These are phyloP conservation scores for Orchesellides sinensis DNA, from an alignment of 2,888 invertebrate genomes.

Conservation along the genomic window DNA sequence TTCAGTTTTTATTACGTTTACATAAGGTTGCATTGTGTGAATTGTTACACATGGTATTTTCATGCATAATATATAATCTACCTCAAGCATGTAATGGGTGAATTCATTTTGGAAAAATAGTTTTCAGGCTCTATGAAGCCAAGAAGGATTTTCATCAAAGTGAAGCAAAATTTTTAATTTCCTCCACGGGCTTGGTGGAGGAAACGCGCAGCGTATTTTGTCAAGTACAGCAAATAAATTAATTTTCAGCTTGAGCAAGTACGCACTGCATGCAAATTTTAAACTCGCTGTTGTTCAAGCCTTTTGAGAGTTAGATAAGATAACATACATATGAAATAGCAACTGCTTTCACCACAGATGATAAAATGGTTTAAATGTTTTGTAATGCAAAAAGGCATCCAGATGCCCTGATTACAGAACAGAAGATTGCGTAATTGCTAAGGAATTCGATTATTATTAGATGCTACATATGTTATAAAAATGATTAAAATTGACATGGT, in stretches of 20 bases:
- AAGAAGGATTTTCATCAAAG: slow-evolving; percentile 9
- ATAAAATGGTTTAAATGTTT: not conserved
- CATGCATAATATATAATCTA: no score
- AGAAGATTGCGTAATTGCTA: not conserved
- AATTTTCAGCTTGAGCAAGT: slow-evolving; percentile 57
- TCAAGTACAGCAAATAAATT: slow-evolving; percentile 20
- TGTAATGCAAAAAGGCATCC: not conserved
- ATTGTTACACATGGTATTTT: no score
- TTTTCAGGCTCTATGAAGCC: not conserved
- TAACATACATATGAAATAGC: no score
- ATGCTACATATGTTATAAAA: no score
- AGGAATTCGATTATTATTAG: no score
- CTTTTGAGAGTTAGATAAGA: no score
- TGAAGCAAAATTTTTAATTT: slow-evolving; percentile 19
- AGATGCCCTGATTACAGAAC: no score
- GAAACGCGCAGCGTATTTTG: not conserved
- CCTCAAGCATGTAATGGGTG: no score
- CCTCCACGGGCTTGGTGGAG: not conserved
- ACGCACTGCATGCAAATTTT: not conserved
- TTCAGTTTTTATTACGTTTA: no score
- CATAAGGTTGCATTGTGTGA: no score
- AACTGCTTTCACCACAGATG: no score
- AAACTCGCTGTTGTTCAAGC: not conserved
- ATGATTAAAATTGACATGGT: no score
- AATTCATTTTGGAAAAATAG: not conserved